Conservation (phyloP, 2,888 invertebrate genomes). For the Metellina segmentata region DNA sequence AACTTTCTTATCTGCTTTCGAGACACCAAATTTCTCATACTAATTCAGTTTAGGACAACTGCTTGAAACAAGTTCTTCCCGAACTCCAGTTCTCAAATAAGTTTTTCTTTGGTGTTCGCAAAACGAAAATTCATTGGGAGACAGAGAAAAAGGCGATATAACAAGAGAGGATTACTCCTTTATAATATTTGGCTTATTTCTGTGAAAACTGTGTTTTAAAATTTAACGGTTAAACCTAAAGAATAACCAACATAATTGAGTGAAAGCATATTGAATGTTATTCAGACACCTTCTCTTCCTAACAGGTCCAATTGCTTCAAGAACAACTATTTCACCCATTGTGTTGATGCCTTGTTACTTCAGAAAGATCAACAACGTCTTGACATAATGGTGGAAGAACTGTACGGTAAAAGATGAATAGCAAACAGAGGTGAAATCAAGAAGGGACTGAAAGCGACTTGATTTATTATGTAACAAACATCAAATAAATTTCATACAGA, state of each 20-base stretch:
- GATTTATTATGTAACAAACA: neutral
- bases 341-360: constrained; percentile 74
- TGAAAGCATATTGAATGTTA: neutral
- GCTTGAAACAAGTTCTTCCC: no score
- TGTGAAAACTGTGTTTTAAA: no score
- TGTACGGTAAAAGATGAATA: constrained; percentile 36
- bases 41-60: no score
- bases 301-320: constrained; percentile 74
- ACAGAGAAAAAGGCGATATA: no score
- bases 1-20: no score
- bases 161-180: no score
- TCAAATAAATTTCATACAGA: neutral
- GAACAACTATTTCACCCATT: constrained; percentile 74
- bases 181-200: no score
- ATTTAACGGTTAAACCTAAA: no score
- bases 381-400: constrained; percentile 70
- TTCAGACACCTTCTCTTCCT: neutral
- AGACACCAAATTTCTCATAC: no score
- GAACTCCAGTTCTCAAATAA: no score
- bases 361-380: constrained; percentile 70
- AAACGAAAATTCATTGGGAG: no score
- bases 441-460: neutral
- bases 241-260: neutral
- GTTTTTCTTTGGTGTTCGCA: no score
- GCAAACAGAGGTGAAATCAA: neutral